phyloP scores from a whole-genome alignment of 2,797 vertebrate genomes.

The Triplophysa yarkandensis region DNA sequence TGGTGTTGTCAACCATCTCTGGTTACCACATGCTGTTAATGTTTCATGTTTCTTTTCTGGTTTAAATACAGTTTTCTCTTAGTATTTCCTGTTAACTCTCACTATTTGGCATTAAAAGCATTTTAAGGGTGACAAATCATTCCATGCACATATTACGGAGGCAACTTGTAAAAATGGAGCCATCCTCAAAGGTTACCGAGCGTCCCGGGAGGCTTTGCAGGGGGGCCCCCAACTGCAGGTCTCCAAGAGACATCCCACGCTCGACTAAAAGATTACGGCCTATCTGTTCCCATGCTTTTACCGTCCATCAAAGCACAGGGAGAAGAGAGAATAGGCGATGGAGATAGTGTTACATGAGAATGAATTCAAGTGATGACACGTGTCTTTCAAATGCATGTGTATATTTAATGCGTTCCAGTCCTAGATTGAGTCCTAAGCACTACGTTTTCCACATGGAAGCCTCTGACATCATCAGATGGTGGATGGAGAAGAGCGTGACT shows the following conservation, averaged over 20 bases:
- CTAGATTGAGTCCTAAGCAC: conserved; percentile 36
- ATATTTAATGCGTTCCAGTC: conserved; percentile 59
- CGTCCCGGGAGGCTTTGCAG: conserved; percentile 50
- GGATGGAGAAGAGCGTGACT: conserved; percentile 1
- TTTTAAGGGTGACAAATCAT: neutral
- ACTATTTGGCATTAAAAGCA: too few species aligned
- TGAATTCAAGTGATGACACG: conserved; percentile 74
- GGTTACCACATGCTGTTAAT: conserved; percentile 70
- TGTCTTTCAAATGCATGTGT: conserved; percentile 53
- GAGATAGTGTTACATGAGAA: conserved; percentile 72
- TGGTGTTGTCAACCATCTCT: conserved; percentile 55
- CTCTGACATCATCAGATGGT: conserved; percentile 9
- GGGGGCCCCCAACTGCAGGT: conserved; percentile 59
- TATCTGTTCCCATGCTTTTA: conserved; percentile 60
- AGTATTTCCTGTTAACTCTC: conserved; percentile 49
- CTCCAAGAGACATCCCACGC: conserved; percentile 67
- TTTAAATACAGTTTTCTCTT: conserved; percentile 57
- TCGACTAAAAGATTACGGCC: conserved; percentile 68
- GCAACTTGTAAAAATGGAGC: neutral
- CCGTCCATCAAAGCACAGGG: conserved; percentile 47
- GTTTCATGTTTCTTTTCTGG: conserved; percentile 71
- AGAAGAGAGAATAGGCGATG: conserved; percentile 59
- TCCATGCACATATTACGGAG: too few species aligned
- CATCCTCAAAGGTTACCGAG: neutral
- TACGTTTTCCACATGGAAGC: conserved; percentile 21